A percentile compares a stretch with the other conserved stretches of the same genome.
Conservation (phyloP, 2,113 vertebrate species). For the Odocoileus hemionus region DNA sequence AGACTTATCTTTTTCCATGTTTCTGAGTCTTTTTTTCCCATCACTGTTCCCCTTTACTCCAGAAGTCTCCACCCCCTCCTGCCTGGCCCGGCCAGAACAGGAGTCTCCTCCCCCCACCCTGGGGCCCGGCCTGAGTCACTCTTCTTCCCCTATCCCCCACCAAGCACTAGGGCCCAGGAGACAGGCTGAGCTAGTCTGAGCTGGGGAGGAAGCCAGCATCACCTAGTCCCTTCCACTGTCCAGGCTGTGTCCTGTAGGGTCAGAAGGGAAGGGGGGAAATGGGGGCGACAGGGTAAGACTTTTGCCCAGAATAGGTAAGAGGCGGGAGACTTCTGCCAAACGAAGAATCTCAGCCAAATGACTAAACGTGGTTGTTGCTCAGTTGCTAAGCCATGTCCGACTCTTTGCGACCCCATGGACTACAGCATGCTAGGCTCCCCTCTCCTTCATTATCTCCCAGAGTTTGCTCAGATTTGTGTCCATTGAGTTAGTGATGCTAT, state of each 20-base stretch:
- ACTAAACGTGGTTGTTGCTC: too few relatives aligned
- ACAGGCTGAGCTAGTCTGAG: background rate
- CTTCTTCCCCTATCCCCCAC: background rate
- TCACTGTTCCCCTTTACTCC: background rate
- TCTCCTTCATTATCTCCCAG: too few relatives aligned
- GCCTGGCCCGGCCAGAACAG: conserved; percentile 61
- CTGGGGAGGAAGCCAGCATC: background rate
- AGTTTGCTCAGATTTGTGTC: too few relatives aligned
- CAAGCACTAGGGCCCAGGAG: conserved; percentile 28
- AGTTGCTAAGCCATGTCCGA: too few relatives aligned
- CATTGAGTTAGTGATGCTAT: too few relatives aligned
- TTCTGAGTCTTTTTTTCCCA: conserved; percentile 54
- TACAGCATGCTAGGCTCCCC: too few relatives aligned
- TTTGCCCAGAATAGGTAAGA: background rate
- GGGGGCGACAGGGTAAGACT: background rate
- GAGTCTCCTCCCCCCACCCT: conserved; percentile 49
- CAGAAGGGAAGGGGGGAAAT: background rate
- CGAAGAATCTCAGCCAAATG: background rate
- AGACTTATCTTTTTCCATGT: background rate
- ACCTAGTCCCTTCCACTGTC: too few relatives aligned
- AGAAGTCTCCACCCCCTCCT: conserved; percentile 44
- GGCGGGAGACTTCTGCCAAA: background rate
- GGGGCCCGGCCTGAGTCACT: conserved; percentile 58
- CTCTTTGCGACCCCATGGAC: too few relatives aligned
- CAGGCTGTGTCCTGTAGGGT: background rate